Evolutionary conservation across 2,797 vertebrate genomes (phyloP).

Genomic region (Mastacembelus armatus): DNA sequence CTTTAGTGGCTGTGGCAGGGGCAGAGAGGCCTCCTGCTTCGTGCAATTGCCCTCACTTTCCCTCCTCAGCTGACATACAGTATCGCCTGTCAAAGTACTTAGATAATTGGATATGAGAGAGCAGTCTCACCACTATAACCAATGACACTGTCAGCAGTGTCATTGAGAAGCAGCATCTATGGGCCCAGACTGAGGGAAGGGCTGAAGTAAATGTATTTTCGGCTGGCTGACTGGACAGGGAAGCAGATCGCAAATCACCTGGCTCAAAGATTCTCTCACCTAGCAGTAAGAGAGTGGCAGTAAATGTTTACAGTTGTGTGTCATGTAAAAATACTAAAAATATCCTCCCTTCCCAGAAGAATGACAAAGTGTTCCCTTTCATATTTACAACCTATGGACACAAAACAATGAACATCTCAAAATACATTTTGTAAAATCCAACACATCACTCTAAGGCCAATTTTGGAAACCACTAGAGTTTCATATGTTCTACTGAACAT

Average conservation of each 20-base stretch:
- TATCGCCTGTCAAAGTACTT: constrained; percentile 92
- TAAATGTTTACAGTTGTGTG: constrained; percentile 79
- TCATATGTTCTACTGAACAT: background rate
- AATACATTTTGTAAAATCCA: constrained; percentile 22
- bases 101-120: constrained; percentile 86
- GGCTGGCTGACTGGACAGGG: constrained; percentile 68
- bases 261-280: constrained; percentile 72
- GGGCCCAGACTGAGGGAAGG: constrained; percentile 64
- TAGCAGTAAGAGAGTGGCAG: constrained; percentile 55
- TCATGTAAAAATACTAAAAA: constrained; percentile 80
- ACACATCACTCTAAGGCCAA: constrained; percentile 8
- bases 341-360: constrained; percentile 66
- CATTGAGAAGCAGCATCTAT: constrained; percentile 66
- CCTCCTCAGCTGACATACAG: constrained; percentile 91
- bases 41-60: constrained; percentile 66
- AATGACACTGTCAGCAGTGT: constrained; percentile 78
- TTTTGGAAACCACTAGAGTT: constrained; percentile 1
- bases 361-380: constrained; percentile 68
- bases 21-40: constrained; percentile 66
- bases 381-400: constrained; percentile 44
- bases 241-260: constrained; percentile 79
- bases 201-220: constrained; percentile 75
- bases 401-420: constrained; percentile 49
- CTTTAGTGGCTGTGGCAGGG: constrained; percentile 71
- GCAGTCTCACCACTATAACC: constrained; percentile 79